Percentiles rank a stretch among this genome's conserved stretches.
Conservation (phyloP, 2,113 vertebrate genomes). For the Sander lucioperca region DNA sequence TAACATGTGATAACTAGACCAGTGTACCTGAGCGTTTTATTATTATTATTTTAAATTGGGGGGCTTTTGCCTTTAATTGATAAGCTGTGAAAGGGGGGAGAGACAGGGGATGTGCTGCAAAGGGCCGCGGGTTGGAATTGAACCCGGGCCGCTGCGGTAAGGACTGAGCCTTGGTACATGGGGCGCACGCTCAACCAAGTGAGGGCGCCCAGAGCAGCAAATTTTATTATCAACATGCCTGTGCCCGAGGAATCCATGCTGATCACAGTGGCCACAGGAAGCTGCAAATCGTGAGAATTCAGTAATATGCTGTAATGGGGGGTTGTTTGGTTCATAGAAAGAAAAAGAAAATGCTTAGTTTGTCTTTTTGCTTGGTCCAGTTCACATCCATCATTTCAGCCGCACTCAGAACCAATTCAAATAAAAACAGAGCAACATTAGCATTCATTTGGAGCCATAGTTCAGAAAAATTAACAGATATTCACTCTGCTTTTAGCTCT, state of each 20-base stretch:
- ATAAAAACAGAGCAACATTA: neutral
- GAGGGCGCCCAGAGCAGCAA: conserved; percentile 7
- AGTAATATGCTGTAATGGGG: conserved; percentile 20
- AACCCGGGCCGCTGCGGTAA: too few species aligned
- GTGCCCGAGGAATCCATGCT: neutral
- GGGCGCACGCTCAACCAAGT: too few species aligned
- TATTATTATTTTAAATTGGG: too few species aligned
- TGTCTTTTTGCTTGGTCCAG: conserved; percentile 15
- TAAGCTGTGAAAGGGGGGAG: too few species aligned
- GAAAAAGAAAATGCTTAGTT: conserved; percentile 14
- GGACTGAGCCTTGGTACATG: too few species aligned
- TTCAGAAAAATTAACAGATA: neutral
- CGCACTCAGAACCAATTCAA: neutral
- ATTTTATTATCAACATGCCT: conserved; percentile 27
- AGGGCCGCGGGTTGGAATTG: too few species aligned
- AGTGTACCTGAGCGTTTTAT: conserved; percentile 10
- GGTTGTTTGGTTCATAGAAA: neutral
- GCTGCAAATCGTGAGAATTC: conserved; percentile 24
- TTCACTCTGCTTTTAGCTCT: neutral
- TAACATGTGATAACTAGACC: conserved; percentile 26
- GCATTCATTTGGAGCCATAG: neutral
- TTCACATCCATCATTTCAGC: conserved; percentile 1
- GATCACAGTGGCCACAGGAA: conserved; percentile 33
- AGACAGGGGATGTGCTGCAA: too few species aligned
- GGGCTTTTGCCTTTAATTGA: too few species aligned